Conservation (phyloP, 1,140 invertebrate genomes). For the Popillia japonica region DNA sequence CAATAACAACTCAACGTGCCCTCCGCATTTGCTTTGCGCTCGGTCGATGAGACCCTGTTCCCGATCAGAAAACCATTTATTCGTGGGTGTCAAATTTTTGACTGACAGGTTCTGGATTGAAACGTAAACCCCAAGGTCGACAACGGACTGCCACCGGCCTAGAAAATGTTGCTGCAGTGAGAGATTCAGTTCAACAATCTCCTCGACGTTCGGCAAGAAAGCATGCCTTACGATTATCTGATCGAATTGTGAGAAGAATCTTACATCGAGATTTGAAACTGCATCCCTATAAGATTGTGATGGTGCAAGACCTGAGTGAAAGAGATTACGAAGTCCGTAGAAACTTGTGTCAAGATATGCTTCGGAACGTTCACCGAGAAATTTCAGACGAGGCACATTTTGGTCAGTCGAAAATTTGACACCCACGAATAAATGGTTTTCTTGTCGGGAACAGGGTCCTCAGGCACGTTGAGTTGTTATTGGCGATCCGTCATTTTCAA, state of each 20-base stretch:
- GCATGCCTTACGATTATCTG: conserved; percentile 36
- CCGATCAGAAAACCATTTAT: conserved; percentile 36
- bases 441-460: too few species aligned
- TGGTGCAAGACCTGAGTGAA: too few species aligned
- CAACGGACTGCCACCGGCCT: conserved; percentile 31
- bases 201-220: conserved; percentile 41
- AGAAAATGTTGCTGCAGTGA: conserved; percentile 42
- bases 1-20: not conserved
- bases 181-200: conserved; percentile 38
- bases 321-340: too few species aligned
- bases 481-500: too few species aligned
- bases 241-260: conserved; percentile 43
- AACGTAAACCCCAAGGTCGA: conserved; percentile 40
- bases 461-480: too few species aligned
- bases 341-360: too few species aligned
- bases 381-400: too few species aligned
- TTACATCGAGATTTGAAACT: conserved; percentile 41
- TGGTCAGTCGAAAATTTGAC: too few species aligned
- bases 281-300: conserved; percentile 40
- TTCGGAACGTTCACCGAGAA: too few species aligned
- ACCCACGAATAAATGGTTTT: too few species aligned
- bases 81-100: conserved; percentile 48
- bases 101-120: conserved; percentile 45
- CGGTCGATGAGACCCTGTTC: conserved; percentile 34
- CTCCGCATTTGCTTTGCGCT: conserved; percentile 40